Conservation (phyloP, 2,797 vertebrate species). For the Micrastur ruficollis region DNA sequence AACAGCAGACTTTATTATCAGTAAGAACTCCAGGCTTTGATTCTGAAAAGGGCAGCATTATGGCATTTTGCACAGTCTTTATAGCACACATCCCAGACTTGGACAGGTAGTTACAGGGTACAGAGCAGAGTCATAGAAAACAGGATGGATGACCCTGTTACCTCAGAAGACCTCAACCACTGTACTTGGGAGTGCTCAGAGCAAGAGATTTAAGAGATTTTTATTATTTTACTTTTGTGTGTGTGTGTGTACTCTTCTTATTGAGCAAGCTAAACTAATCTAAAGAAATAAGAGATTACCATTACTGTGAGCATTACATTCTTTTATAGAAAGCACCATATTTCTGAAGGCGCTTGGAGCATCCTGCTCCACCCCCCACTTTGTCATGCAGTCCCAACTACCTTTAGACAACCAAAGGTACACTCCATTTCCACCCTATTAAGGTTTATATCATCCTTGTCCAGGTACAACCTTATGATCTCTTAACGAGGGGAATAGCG, state of each 20-base stretch:
- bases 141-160: background rate
- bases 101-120: background rate
- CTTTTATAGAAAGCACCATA: background rate
- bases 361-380: background rate
- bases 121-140: background rate
- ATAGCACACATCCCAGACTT: background rate
- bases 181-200: background rate
- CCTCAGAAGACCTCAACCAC: background rate
- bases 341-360: background rate
- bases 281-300: background rate
- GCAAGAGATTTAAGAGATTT: background rate
- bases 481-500: background rate
- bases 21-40: background rate
- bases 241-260: background rate
- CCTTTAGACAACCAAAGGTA: background rate
- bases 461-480: background rate
- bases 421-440: background rate
- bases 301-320: background rate
- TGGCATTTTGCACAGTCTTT: background rate
- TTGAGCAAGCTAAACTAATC: background rate
- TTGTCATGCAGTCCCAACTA: background rate
- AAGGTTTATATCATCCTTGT: background rate
- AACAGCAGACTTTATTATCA: background rate
- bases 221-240: background rate
- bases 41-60: background rate